A percentile compares a stretch with the other conserved stretches of the same genome.
These are phyloP conservation scores for Marmota flaviventris DNA, from an alignment of 2,113 vertebrate species.

Conservation along the genomic window DNA sequence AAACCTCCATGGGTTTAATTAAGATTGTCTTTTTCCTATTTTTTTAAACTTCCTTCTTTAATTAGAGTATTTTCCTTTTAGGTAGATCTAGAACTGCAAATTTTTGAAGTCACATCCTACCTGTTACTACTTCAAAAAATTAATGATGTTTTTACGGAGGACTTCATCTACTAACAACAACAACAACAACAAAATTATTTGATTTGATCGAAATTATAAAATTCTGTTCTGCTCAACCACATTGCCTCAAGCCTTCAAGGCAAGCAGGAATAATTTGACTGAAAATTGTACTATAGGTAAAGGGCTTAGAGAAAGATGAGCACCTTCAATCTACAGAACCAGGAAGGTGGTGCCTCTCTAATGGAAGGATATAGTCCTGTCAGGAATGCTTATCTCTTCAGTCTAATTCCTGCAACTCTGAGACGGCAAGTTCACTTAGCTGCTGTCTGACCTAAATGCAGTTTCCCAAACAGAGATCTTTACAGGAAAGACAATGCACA, in stretches of 20 bases:
- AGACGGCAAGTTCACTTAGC: background rate
- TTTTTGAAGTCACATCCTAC: background rate
- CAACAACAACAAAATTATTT: background rate
- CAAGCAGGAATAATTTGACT: background rate
- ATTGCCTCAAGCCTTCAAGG: background rate
- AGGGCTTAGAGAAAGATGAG: background rate
- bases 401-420: background rate
- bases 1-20: conserved; percentile 37
- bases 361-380: background rate
- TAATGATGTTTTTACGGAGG: background rate
- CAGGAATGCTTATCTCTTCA: background rate
- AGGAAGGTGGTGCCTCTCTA: background rate
- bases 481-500: background rate
- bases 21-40: background rate
- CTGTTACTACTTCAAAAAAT: background rate
- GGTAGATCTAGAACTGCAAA: background rate
- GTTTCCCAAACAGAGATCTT: conserved; percentile 38
- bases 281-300: background rate
- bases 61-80: conserved; percentile 23
- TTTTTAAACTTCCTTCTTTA: conserved; percentile 3
- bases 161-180: background rate
- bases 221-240: background rate
- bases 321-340: background rate
- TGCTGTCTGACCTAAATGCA: background rate
- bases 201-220: conserved; percentile 31